Evolutionary conservation across 35 echinoderm and acorn worm species (phyloP).

Genomic region (Anneissia japonica): DNA sequence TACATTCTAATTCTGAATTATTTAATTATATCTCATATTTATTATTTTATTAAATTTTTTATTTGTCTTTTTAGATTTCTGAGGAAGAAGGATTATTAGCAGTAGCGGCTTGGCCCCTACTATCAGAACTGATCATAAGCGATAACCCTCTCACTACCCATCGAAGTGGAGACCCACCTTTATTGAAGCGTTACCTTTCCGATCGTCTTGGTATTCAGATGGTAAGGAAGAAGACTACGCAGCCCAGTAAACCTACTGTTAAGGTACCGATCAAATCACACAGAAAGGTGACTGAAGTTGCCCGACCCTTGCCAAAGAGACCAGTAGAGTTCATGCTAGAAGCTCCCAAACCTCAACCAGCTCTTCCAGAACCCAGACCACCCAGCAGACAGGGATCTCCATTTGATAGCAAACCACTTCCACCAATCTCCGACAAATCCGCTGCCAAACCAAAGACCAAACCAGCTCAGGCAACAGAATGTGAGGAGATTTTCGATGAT

Average conservation of each 20-base stretch:
- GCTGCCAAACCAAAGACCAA: constrained; percentile 3
- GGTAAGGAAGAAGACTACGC: constrained; percentile 43
- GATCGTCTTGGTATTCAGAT: constrained; percentile 71
- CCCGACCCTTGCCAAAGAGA: constrained; percentile 62
- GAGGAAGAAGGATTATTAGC: constrained; percentile 78
- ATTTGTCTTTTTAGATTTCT: constrained; percentile 36
- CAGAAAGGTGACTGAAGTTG: constrained; percentile 78
- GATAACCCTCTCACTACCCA: constrained; percentile 85
- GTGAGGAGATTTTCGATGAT: constrained; percentile 12
- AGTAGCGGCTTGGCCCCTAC: constrained; percentile 91
- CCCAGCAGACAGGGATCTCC: constrained; percentile 27
- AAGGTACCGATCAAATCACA: constrained; percentile 45
- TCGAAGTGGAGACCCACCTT: constrained; percentile 74
- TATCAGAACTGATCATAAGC: constrained; percentile 71
- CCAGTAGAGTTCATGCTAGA: constrained; percentile 67
- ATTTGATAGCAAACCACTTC: constrained; percentile 26
- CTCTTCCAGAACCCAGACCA: constrained; percentile 38
- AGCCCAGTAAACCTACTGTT: constrained; percentile 35
- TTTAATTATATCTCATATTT: too few species aligned
- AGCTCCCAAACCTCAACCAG: neutral
- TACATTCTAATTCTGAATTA: too few species aligned
- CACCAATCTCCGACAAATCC: constrained; percentile 45
- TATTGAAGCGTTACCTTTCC: constrained; percentile 69
- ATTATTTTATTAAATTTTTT: neutral
- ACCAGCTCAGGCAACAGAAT: constrained; percentile 1